These are phyloP conservation scores for pig (Sus scrofa) DNA, from an alignment of 2,113 vertebrate species.

Conservation along the genomic window DNA sequence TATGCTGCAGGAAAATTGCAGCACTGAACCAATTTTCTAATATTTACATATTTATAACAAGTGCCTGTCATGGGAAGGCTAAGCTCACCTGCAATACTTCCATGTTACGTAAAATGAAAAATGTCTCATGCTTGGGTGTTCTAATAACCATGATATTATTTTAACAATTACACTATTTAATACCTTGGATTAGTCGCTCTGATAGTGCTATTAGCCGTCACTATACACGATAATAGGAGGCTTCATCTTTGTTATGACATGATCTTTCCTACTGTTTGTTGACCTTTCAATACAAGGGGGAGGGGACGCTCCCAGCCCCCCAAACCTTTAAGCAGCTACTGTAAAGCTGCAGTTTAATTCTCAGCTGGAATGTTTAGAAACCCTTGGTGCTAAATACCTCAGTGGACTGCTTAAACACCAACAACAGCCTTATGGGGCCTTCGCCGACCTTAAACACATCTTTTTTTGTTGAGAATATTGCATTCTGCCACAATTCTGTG, in stretches of 20 bases:
- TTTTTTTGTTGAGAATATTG: constrained; percentile 93
- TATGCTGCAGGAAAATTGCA: background rate
- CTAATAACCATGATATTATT: constrained; percentile 88
- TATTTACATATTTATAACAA: constrained; percentile 79
- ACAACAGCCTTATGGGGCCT: constrained; percentile 95
- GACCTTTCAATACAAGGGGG: constrained; percentile 91
- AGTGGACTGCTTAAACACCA: constrained; percentile 94
- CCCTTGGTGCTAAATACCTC: constrained; percentile 92
- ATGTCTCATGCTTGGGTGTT: constrained; percentile 83
- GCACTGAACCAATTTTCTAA: constrained; percentile 68
- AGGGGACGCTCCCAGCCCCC: constrained; percentile 92
- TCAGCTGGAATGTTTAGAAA: constrained; percentile 95
- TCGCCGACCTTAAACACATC: constrained; percentile 93
- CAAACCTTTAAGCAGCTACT: constrained; percentile 92
- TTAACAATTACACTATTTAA: constrained; percentile 89
- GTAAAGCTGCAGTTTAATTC: constrained; percentile 92
- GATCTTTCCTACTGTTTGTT: constrained; percentile 92
- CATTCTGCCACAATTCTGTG: constrained; percentile 92
- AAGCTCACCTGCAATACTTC: background rate
- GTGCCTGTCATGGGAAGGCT: background rate
- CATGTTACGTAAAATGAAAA: constrained; percentile 81
- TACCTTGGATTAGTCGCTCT: constrained; percentile 89
- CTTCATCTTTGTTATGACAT: constrained; percentile 92
- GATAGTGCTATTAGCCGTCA: constrained; percentile 89
- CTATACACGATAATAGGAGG: constrained; percentile 89